Evolutionary conservation across 2,888 invertebrate species (phyloP).

Genomic region (Drosophila siamana): DNA sequence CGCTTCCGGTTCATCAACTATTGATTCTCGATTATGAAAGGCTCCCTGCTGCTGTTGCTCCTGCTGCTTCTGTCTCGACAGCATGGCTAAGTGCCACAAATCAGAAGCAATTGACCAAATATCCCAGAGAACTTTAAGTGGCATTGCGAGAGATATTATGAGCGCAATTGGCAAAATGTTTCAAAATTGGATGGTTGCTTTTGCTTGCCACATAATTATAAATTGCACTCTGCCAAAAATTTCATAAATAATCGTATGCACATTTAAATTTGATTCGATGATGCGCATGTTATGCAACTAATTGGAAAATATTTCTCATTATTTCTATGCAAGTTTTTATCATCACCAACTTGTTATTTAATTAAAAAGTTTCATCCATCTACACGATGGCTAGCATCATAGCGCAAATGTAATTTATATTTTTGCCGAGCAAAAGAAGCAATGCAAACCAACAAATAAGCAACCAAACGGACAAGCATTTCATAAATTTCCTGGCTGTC

Average conservation of each 20-base stretch:
- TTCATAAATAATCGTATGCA: background rate
- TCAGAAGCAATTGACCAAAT: constrained; percentile 55
- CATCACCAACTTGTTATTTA: constrained; percentile 60
- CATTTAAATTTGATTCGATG: background rate
- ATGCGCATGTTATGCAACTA: constrained; percentile 3
- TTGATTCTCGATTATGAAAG: constrained; percentile 65
- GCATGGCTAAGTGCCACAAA: constrained; percentile 40
- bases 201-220: background rate
- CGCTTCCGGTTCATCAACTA: constrained; percentile 63
- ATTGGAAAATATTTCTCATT: constrained; percentile 12
- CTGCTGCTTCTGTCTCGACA: too few relatives aligned
- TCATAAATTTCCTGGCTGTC: constrained; percentile 29
- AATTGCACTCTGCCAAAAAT: background rate
- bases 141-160: constrained; percentile 12
- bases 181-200: constrained; percentile 11
- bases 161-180: constrained; percentile 40
- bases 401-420: constrained; percentile 11
- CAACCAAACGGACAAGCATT: constrained; percentile 31
- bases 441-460: background rate
- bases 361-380: constrained; percentile 69
- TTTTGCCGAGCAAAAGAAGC: background rate
- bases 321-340: background rate
- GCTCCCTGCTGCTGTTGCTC: constrained; percentile 2
- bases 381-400: constrained; percentile 10
- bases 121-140: constrained; percentile 32